phyloP scores from a whole-genome alignment of 2,888 invertebrate species.

The Aplocera efformata region DNA sequence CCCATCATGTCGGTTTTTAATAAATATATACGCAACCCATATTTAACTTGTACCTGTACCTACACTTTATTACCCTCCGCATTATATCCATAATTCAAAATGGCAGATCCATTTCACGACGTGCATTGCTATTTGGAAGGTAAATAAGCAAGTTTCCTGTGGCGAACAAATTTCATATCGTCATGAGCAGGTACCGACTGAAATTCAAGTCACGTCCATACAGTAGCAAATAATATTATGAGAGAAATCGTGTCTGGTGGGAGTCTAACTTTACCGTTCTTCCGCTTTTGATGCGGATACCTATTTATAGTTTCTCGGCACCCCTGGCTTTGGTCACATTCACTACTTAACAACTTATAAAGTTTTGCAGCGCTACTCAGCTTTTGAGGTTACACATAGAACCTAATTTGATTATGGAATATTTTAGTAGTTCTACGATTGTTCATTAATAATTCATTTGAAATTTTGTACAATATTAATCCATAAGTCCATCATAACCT shows the following conservation, averaged over 20 bases:
- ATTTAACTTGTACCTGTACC: too few relatives aligned
- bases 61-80: background rate
- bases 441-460: too few relatives aligned
- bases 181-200: constrained; percentile 53
- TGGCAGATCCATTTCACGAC: constrained; percentile 39
- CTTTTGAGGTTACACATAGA: background rate
- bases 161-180: constrained; percentile 61
- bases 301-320: constrained; percentile 24
- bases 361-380: constrained; percentile 8
- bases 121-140: constrained; percentile 50
- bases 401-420: background rate
- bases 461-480: too few relatives aligned
- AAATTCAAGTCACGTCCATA: constrained; percentile 59
- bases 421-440: background rate
- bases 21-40: too few relatives aligned
- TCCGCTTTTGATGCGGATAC: constrained; percentile 18
- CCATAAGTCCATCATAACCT: too few relatives aligned
- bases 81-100: constrained; percentile 25
- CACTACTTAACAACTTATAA: constrained; percentile 20
- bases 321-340: constrained; percentile 17
- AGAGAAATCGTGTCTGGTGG: constrained; percentile 60
- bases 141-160: constrained; percentile 58
- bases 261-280: constrained; percentile 52
- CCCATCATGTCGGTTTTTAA: too few relatives aligned
- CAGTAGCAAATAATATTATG: constrained; percentile 69